Conservation (phyloP, 1,140 invertebrate genomes). For the Hetaerina americana region DNA sequence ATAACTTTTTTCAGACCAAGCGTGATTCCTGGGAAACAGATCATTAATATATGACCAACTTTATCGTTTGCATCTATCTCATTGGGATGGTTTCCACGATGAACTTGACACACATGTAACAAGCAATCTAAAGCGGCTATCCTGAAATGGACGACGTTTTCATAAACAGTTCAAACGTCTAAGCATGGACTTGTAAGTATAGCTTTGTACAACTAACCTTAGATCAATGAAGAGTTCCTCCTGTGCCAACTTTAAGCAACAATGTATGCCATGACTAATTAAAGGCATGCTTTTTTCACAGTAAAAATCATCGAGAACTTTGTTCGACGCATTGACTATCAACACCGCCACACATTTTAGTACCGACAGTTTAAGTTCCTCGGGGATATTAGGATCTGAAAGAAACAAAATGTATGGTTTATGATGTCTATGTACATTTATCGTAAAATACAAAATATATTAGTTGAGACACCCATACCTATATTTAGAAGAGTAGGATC, state of each 20-base stretch:
- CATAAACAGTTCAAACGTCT: slow-evolving; percentile 10
- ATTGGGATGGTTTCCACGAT: no score
- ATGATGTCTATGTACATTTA: slow-evolving; percentile 5
- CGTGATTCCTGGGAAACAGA: slow-evolving; percentile 47
- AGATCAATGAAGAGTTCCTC: slow-evolving; percentile 38
- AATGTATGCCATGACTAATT: slow-evolving; percentile 42
- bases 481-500: slow-evolving; percentile 30
- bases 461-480: slow-evolving; percentile 25
- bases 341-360: slow-evolving; percentile 37
- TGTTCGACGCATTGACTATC: slow-evolving; percentile 29
- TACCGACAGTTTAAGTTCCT: slow-evolving; percentile 44
- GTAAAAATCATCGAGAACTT: slow-evolving; percentile 35
- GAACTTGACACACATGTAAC: slow-evolving; percentile 38
- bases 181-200: slow-evolving; percentile 6
- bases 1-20: slow-evolving; percentile 39
- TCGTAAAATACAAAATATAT: slow-evolving; percentile 8
- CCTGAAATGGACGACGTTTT: slow-evolving; percentile 24
- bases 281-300: slow-evolving; percentile 33
- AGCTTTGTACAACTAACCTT: slow-evolving; percentile 29
- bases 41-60: slow-evolving; percentile 40
- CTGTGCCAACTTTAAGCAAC: slow-evolving; percentile 41
- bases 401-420: slow-evolving; percentile 19
- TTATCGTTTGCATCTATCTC: slow-evolving; percentile 28
- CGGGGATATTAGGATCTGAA: slow-evolving; percentile 31
- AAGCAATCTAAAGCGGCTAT: slow-evolving; percentile 40